Evolutionary conservation across 2,113 vertebrate genomes (phyloP), one percentile per base, ranked within the genome.

Genomic region (Coregonus clupeaformis): DNA sequence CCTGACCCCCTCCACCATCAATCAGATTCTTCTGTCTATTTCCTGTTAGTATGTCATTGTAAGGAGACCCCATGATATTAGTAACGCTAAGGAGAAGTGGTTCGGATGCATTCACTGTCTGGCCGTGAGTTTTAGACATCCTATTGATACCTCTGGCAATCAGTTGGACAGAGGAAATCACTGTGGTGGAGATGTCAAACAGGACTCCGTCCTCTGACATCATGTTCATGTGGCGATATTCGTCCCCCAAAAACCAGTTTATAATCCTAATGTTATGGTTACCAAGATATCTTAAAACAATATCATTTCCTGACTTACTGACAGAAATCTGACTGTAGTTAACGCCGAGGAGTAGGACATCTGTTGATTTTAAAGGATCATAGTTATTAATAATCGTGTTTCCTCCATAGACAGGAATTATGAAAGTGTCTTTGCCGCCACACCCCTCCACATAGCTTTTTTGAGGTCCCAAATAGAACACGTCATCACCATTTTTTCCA

Each of bases 381-480:
- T 78, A 86, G 78, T 87, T 89, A 77, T 87, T 85, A 25, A 88
- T 88, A 25, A 55, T 3, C 0, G 78, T 81, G 60, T 82, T 83
- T 5, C 86, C 89, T 70, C 84, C 86, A 18, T 77, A 22, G 0
- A 47, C 18, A 71, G 85, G 86, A 71, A 90, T 83, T 25, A 86
- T 74, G 72, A 83, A 90, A 0, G 77, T 78, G 76, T 89, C 88
- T 42, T 60, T 80, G 5, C 85, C 88, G 18, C 74, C 75, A 5
- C 81, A 75, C 3, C 88, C 88, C 75, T 82, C 67, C 11, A 88
- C 86, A 47, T 82, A 74, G 32, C 69, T 89, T 74, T 4, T 87
- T 74, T 87, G 89, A 24, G 84, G 88, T 1, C 88, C 88, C 3
- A 90, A 78, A 57, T 73, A 89, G 64, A 90, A 89, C 0, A 60